phyloP scores from a whole-genome alignment of 2,888 invertebrate species.

The Cryptocephalus primarius region DNA sequence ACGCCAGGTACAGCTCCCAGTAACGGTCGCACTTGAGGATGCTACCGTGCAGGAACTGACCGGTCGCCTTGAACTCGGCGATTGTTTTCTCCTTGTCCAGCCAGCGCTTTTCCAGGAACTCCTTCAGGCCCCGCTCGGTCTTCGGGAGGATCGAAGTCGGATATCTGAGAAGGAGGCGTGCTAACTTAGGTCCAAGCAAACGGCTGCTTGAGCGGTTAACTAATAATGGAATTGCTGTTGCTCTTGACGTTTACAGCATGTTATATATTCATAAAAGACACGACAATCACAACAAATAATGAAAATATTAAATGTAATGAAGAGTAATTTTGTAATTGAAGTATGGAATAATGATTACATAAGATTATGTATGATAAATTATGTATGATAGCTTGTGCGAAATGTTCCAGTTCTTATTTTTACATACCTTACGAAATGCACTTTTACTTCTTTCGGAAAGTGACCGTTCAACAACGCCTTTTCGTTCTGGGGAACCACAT shows the following conservation, averaged over 20 bases:
- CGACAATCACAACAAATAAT: too few relatives aligned
- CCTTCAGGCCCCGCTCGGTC: constrained; percentile 44
- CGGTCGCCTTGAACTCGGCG: constrained; percentile 46
- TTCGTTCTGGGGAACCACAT: constrained; percentile 64
- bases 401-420: background rate
- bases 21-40: constrained; percentile 27
- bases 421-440: constrained; percentile 57
- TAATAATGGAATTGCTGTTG: too few relatives aligned
- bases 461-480: constrained; percentile 56
- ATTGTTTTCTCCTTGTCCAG: constrained; percentile 51
- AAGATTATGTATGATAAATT: too few relatives aligned
- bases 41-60: constrained; percentile 35
- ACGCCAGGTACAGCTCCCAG: constrained; percentile 41
- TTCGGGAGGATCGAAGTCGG: constrained; percentile 46
- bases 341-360: too few relatives aligned
- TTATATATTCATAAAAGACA: too few relatives aligned
- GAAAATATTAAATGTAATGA: too few relatives aligned
- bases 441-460: constrained; percentile 65
- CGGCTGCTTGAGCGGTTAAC: too few relatives aligned
- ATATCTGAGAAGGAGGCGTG: constrained; percentile 39
- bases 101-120: constrained; percentile 59
- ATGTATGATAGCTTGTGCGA: too few relatives aligned
- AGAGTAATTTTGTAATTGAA: too few relatives aligned
- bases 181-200: too few relatives aligned
- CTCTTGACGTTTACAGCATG: too few relatives aligned